Evolutionary conservation across 2,797 vertebrate species (phyloP).

Genomic region (Crocodylus rhombifer): DNA sequence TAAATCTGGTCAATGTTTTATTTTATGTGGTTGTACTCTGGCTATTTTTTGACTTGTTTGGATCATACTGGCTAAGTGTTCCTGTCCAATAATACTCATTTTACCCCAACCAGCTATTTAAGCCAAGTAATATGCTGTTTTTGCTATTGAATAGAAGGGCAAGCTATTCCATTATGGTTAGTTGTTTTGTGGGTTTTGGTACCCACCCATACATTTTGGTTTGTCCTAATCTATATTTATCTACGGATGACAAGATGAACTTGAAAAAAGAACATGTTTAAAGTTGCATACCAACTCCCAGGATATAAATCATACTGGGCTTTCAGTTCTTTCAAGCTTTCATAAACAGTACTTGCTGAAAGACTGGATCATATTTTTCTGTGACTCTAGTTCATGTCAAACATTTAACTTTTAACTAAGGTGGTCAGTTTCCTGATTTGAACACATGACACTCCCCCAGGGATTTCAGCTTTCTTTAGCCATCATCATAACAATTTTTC

Average conservation of each 20-base stretch:
- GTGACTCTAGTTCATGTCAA: slow-evolving; percentile 57
- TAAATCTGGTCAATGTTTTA: slow-evolving; percentile 80
- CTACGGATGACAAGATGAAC: slow-evolving; percentile 88
- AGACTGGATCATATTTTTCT: slow-evolving; percentile 69
- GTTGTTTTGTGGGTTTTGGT: slow-evolving; percentile 87
- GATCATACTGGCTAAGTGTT: slow-evolving; percentile 78
- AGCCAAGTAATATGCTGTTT: slow-evolving; percentile 87
- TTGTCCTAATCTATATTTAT: slow-evolving; percentile 95
- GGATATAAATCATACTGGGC: slow-evolving; percentile 76
- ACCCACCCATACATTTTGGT: slow-evolving; percentile 94
- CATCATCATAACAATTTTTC: slow-evolving; percentile 58
- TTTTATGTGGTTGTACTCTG: slow-evolving; percentile 85
- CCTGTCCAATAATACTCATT: slow-evolving; percentile 80
- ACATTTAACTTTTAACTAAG: slow-evolving; percentile 69
- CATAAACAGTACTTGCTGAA: slow-evolving; percentile 66
- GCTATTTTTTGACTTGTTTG: slow-evolving; percentile 91
- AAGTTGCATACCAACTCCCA: slow-evolving; percentile 74
- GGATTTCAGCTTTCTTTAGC: slow-evolving; percentile 61
- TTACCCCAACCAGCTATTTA: slow-evolving; percentile 87
- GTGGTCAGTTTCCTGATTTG: slow-evolving; percentile 61
- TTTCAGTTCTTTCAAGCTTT: slow-evolving; percentile 58
- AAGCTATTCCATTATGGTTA: slow-evolving; percentile 90
- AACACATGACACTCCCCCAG: slow-evolving; percentile 18
- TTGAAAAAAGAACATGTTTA: slow-evolving; percentile 84
- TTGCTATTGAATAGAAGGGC: slow-evolving; percentile 85